Evolutionary conservation across 1,140 invertebrate genomes (phyloP), one percentile per base, ranked within the genome.

Genomic region (Pollicipes pollicipes): DNA sequence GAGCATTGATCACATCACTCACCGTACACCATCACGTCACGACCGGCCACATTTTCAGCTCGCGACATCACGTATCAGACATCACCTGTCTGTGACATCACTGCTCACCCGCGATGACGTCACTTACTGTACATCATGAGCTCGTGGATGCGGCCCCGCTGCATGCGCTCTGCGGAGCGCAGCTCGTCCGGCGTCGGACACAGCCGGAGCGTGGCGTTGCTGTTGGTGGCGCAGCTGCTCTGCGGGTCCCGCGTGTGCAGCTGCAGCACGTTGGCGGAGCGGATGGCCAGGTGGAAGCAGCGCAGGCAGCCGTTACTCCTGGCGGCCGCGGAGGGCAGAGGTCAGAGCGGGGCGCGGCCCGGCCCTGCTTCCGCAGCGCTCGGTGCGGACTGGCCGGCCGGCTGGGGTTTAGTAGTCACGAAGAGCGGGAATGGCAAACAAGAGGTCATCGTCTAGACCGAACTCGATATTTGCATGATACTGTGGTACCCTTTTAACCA

Each of bases 121-220:
- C 69, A 79, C 82, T 83, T 79, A 83, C 83, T 83, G 76, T 82
- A 84, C 35, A 84, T 77, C 69, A 83, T 80, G 72, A 83, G 82
- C 78, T 83, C 82, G 66, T 78, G 77, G 31, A 77, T 77, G 70
- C 74, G 69, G 26, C 76, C 72, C 30, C 74, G 78, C 73, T 79
- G 77, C 27, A 84, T 77, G n/a, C 6, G 10, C 3, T 6, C 27
- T 10, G n/a, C 64, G 64, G 64, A 68, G 78, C 76, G 69, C n/a
- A 66, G n/a, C 28, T 71, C 28, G 2, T 82, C 78, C 70, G 80
- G 77, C 30, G 78, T 76, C 13, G 84, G 84, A 78, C 87, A 88
- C 17, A 84, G 85, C 28, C 70, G 67, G 72, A 73, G 68, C 27
- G 30, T 69, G 64, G 27, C 64, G 64, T 66, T 66, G 27, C 27